A percentile compares a stretch with the other conserved stretches of the same genome.
Conservation (phyloP, 2,113 vertebrate species). For the Pelusios castaneus region DNA sequence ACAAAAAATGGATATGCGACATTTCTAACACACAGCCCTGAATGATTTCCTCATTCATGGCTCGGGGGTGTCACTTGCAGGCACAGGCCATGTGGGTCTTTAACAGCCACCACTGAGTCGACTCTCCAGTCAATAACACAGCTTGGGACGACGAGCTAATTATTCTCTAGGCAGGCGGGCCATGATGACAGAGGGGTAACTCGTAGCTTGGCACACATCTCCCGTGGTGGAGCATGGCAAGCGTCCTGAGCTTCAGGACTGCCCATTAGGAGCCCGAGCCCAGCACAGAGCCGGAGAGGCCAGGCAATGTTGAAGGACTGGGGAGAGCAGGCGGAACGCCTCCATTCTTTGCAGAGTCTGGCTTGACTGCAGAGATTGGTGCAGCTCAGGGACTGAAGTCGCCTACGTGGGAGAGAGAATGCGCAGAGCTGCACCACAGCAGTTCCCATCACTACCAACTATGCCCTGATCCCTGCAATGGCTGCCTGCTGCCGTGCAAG, state of each 20-base stretch:
- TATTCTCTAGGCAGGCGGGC: not conserved
- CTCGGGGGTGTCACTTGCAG: not conserved
- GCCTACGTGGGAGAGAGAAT: not conserved
- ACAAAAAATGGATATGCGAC: not conserved
- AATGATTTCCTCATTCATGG: not conserved
- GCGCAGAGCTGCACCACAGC: not conserved
- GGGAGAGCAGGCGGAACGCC: not conserved
- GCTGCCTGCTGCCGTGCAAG: not conserved
- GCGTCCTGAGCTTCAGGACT: not conserved
- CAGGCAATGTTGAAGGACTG: not conserved
- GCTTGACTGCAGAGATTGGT: not conserved
- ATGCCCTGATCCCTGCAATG: not conserved
- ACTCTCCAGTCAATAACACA: not conserved
- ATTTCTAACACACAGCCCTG: not conserved
- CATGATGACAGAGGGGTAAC: not conserved
- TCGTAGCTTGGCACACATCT: not conserved
- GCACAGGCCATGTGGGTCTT: not conserved
- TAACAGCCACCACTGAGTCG: not conserved
- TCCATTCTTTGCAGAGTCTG: not conserved
- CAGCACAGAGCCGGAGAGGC: not conserved
- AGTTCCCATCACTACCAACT: not conserved
- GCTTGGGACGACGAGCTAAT: not conserved
- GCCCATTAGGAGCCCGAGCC: not conserved
- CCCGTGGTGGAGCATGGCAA: not conserved
- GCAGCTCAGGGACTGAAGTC: not conserved